phyloP scores from a whole-genome alignment of 2,113 vertebrate species.

The Nothobranchius furzeri region DNA sequence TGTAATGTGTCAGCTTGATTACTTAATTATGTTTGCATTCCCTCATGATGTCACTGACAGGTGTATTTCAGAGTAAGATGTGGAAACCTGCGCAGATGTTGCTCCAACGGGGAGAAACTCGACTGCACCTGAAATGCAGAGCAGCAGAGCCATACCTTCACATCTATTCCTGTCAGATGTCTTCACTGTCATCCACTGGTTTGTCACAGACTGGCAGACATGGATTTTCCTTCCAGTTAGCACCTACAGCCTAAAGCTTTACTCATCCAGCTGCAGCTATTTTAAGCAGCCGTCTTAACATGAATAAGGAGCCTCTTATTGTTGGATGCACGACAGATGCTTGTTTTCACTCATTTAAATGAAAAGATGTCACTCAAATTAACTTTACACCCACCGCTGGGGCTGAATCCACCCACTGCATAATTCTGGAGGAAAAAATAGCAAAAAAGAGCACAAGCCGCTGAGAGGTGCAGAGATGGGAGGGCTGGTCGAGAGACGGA shows the following conservation, averaged over 20 bases:
- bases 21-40: conserved; percentile 70
- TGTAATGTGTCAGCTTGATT: conserved; percentile 73
- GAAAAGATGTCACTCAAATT: neutral
- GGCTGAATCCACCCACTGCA: neutral
- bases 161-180: conserved; percentile 40
- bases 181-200: conserved; percentile 41
- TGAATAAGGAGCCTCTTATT: neutral
- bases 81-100: conserved; percentile 34
- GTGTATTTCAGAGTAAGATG: conserved; percentile 34
- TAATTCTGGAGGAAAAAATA: neutral
- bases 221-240: conserved; percentile 38
- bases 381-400: neutral
- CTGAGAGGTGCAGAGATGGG: neutral
- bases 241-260: conserved; percentile 16
- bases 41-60: conserved; percentile 62
- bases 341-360: neutral
- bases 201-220: conserved; percentile 36
- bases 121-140: conserved; percentile 22
- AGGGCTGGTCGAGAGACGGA: neutral
- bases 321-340: neutral
- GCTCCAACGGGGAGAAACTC: conserved; percentile 3
- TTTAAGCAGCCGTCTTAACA: neutral
- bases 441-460: neutral
- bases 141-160: conserved; percentile 27
- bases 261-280: conserved; percentile 7